These are phyloP conservation scores for Phyllotreta striolata DNA, from an alignment of 2,888 invertebrate genomes.

Conservation along the genomic window DNA sequence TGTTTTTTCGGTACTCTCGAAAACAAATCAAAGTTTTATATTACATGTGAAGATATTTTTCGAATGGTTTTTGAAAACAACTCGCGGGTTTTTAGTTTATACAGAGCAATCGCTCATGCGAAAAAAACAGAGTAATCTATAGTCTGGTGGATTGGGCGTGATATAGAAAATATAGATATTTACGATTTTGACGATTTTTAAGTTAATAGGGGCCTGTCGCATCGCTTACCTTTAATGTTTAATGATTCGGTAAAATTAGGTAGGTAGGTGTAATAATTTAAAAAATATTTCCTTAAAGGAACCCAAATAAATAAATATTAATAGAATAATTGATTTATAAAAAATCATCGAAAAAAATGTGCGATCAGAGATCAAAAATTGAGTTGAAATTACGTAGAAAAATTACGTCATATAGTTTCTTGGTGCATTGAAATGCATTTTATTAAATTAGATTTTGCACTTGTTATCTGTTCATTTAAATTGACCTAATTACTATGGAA, in stretches of 20 bases:
- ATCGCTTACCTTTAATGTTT: too few relatives aligned
- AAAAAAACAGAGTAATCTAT: not conserved
- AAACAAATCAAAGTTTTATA: constrained; percentile 10
- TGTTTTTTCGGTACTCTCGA: not conserved
- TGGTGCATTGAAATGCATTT: constrained; percentile 43
- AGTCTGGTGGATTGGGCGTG: too few relatives aligned
- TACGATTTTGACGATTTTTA: too few relatives aligned
- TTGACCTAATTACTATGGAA: constrained; percentile 59
- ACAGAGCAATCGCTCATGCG: not conserved
- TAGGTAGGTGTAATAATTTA: not conserved
- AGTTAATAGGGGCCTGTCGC: too few relatives aligned
- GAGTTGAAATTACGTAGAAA: constrained; percentile 27
- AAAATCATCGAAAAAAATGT: not conserved
- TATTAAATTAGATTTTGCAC: constrained; percentile 50
- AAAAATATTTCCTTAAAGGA: not conserved
- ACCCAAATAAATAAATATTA: too few relatives aligned
- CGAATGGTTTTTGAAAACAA: not conserved
- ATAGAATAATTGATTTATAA: not conserved
- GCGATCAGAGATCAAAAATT: constrained; percentile 24
- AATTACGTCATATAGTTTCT: constrained; percentile 36
- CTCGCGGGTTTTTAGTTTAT: not conserved
- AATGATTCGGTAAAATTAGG: not conserved
- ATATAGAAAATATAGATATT: too few relatives aligned
- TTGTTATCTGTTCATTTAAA: constrained; percentile 56
- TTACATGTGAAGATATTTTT: not conserved